Evolutionary conservation across 2,797 vertebrate genomes (phyloP), one percentile per base, ranked within the genome.

Genomic region (Merluccius polli): DNA sequence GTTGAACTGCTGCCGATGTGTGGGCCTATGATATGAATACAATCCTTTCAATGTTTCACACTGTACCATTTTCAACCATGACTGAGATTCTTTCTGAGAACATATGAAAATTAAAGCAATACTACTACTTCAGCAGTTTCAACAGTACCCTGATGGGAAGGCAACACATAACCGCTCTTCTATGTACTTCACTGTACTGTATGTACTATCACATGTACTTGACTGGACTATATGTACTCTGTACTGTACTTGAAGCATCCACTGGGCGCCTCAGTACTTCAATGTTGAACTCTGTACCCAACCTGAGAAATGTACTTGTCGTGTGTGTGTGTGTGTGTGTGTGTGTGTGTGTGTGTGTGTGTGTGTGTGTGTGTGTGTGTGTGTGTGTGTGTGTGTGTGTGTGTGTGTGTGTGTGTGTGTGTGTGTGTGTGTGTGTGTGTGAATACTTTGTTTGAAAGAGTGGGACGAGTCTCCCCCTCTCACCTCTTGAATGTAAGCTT

Each of bases 401-500:
- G 81, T 81, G 74, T 77, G 2, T 48, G 44, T 48, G 15, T 18
- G 44, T 13, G 41, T 44, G 41, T 7, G 18, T 52, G 18, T 52
- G 3, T 52, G 48, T 38, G 36, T 38, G 36, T 18, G 52, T 59
- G 52, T 59, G 52, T 24, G 78, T 76, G 52, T 85, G 80, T 82
- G 80, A 81, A 74, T 77, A 79, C 70, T 70, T 85, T 77, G n/a
- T 81, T 79, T 81, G 71, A 72, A 78, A 65, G 76, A 85, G 80
- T 79, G 69, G 59, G 72, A 15, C 72, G 69, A 65, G 59, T 65
- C 77, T 68, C 1, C 71, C 74, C 76, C 41, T 79, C 82, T 88
- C 87, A 86, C 81, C 84, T 87, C 82, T 80, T 89, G 91, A 93
- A 90, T 93, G 89, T 91, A 88, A 24, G 52, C 86, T 74, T 84